These are phyloP conservation scores for Chymomyza procnemis DNA, from an alignment of 2,888 invertebrate species.

Conservation along the genomic window DNA sequence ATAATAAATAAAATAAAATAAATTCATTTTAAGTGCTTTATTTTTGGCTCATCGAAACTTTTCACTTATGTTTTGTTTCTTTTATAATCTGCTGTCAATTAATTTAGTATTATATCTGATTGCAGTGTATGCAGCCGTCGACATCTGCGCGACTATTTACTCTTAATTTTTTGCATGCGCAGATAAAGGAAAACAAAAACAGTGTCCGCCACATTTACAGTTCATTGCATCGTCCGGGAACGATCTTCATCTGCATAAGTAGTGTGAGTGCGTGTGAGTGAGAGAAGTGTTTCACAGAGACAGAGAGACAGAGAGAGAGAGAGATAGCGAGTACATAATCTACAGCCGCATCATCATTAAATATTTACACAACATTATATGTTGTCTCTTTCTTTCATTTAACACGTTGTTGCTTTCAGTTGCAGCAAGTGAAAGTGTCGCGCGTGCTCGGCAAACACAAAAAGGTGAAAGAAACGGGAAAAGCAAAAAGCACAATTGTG, in stretches of 20 bases:
- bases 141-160: too few relatives aligned
- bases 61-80: too few relatives aligned
- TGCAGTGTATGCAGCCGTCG: too few relatives aligned
- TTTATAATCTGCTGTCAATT: too few relatives aligned
- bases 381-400: constrained; percentile 27
- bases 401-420: not conserved
- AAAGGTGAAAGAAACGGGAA: not conserved
- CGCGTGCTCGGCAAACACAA: constrained; percentile 36
- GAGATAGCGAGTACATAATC: constrained; percentile 57
- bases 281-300: constrained; percentile 59
- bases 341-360: constrained; percentile 68
- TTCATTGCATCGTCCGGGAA: constrained; percentile 58
- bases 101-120: too few relatives aligned
- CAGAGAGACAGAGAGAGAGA: too few relatives aligned
- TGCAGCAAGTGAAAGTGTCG: constrained; percentile 29
- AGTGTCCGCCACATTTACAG: constrained; percentile 46
- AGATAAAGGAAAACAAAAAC: constrained; percentile 10
- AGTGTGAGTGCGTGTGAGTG: constrained; percentile 14
- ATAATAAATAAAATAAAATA: too few relatives aligned
- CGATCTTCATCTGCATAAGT: constrained; percentile 2
- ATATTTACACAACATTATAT: constrained; percentile 72
- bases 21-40: too few relatives aligned
- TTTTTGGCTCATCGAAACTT: too few relatives aligned
- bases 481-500: not conserved
- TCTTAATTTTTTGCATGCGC: constrained; percentile 19